Evolutionary conservation across 1,140 invertebrate genomes (phyloP).

Genomic region (Drosophila melanogaster): Release_6_plus_ISO1_MT NT_037436.4:3458501-3459000

Average conservation of each 20-base stretch:
- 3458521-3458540: slow-evolving; percentile 83
- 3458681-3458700: slow-evolving; percentile 94
- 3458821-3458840: slow-evolving; percentile 90
- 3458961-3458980: slow-evolving; percentile 87
- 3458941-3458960: slow-evolving; percentile 87
- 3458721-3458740: slow-evolving; percentile 69
- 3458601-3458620: slow-evolving; percentile 47
- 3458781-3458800: slow-evolving; percentile 82
- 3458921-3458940: not conserved
- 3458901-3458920: not conserved
- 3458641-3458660: slow-evolving; percentile 86
- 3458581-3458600: slow-evolving; percentile 60
- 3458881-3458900: too few species aligned
- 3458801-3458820: slow-evolving; percentile 86
- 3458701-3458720: slow-evolving; percentile 86
- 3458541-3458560: slow-evolving; percentile 86
- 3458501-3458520: slow-evolving; percentile 85
- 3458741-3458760: slow-evolving; percentile 84
- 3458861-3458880: too few species aligned
- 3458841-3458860: slow-evolving; percentile 19
- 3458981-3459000: slow-evolving; percentile 92
- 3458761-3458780: slow-evolving; percentile 69
- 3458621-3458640: slow-evolving; percentile 80
- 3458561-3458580: slow-evolving; percentile 74
- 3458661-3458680: slow-evolving; percentile 89